A percentile compares a stretch with the other conserved stretches of the same genome.
Evolutionary conservation across 2,888 invertebrate species (phyloP).

Genomic region (Chromoteleia sp.): DNA sequence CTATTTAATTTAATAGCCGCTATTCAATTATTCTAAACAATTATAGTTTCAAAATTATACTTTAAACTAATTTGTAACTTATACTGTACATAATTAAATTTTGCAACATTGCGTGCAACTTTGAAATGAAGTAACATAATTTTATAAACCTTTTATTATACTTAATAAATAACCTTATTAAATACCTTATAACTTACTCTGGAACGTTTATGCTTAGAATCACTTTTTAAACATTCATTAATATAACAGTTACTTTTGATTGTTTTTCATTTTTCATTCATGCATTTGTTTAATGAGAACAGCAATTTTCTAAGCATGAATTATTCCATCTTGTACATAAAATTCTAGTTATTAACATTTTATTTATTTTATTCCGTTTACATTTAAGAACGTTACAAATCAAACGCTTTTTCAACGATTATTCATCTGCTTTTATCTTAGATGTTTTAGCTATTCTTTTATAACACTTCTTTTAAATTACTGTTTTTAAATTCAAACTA

Average conservation of each 20-base stretch:
- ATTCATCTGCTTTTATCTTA: slow-evolving; percentile 38
- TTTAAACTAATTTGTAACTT: slow-evolving; percentile 34
- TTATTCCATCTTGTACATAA: slow-evolving; percentile 49
- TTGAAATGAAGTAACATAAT: slow-evolving; percentile 36
- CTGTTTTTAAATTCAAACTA: slow-evolving; percentile 29
- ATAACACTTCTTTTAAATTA: slow-evolving; percentile 39
- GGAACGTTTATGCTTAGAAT: slow-evolving; percentile 61
- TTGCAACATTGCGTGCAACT: slow-evolving; percentile 29
- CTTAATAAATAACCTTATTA: slow-evolving; percentile 27
- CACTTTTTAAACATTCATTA: slow-evolving; percentile 50
- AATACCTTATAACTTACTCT: slow-evolving; percentile 34
- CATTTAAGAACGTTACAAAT: slow-evolving; percentile 40
- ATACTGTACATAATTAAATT: slow-evolving; percentile 42
- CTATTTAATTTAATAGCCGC: slow-evolving; percentile 11
- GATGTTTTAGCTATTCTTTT: slow-evolving; percentile 37
- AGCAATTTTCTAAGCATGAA: slow-evolving; percentile 54
- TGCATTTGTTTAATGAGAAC: slow-evolving; percentile 28
- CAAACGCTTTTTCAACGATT: slow-evolving; percentile 32
- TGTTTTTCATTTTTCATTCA: slow-evolving; percentile 35
- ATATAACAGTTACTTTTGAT: slow-evolving; percentile 54
- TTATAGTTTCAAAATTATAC: slow-evolving; percentile 27
- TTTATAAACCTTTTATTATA: slow-evolving; percentile 39
- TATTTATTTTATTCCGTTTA: slow-evolving; percentile 43
- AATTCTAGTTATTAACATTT: slow-evolving; percentile 45
- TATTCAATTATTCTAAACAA: slow-evolving; percentile 17